These are phyloP conservation scores for Tigriopus japonicus DNA, from an alignment of 1,140 invertebrate species.

Conservation along the genomic window DNA sequence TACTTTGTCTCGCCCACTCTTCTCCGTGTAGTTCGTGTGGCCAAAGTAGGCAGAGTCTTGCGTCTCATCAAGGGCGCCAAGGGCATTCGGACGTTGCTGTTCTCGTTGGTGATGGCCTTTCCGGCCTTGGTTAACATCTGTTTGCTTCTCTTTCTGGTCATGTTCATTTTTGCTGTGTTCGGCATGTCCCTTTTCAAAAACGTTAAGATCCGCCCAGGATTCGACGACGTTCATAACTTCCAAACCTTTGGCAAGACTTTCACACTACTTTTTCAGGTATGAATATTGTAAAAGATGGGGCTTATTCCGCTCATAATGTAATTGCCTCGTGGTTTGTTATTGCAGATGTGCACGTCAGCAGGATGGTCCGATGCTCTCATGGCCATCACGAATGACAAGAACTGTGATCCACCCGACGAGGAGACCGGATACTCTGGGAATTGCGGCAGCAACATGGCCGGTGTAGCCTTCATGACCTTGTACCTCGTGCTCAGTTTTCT, in stretches of 20 bases:
- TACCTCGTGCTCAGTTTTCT: conserved; percentile 95
- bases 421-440: conserved; percentile 54
- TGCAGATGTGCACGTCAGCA: conserved; percentile 76
- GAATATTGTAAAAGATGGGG: not conserved
- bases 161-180: conserved; percentile 98
- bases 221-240: conserved; percentile 94
- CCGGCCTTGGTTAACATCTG: conserved; percentile 98
- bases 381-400: conserved; percentile 83
- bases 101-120: conserved; percentile 91
- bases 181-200: conserved; percentile 99
- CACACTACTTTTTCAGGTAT: conserved; percentile 75
- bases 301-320: not conserved
- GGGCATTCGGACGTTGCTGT: conserved; percentile 87
- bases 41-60: conserved; percentile 88
- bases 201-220: conserved; percentile 41
- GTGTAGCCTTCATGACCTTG: conserved; percentile 79
- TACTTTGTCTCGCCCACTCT: conserved; percentile 95
- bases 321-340: not conserved
- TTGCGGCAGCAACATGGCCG: conserved; percentile 78
- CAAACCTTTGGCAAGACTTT: conserved; percentile 96
- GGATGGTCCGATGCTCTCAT: conserved; percentile 91
- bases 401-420: conserved; percentile 66
- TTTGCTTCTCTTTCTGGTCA: conserved; percentile 85
- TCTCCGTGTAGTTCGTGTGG: conserved; percentile 87
- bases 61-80: conserved; percentile 93